Evolutionary conservation across 2,888 invertebrate genomes (phyloP), one percentile per base, ranked within the genome.

Genomic region (Andrena hattorfiana): DNA sequence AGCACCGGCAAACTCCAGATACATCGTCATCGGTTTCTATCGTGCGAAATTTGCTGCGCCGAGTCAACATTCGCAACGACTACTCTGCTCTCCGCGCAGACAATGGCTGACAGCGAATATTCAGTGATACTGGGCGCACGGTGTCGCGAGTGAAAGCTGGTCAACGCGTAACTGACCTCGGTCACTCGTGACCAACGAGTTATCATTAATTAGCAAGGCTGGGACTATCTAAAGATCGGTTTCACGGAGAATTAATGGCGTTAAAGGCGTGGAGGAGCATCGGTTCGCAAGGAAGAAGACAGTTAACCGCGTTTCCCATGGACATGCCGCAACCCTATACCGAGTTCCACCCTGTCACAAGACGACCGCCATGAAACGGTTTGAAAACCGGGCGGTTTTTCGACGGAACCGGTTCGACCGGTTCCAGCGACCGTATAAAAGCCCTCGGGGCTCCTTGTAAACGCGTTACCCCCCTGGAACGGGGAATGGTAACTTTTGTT

Each of bases 261-360:
- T n/a, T 7, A 26, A 1, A 16, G 30, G 20, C 28, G 32, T n/a
- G 7, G 67, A 10, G 26, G 1, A 60, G 35, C 35, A 16, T 10
- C n/a, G 28, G 20, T 8, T 23, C 23, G 26, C 23, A 16, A 23
- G 10, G 56, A 48, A 13, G 32, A 59, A 42, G 69, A 89, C 90
- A 89, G 92, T 91, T 91, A 90, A 91, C 90, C 91, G 92, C 86
- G 87, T 91, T 93, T 93, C 93, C 92, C 93, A 93, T 93, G 92
- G 86, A 68, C 62, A 20, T 81, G 81, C 73, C 77, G 63, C 70
- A 63, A 77, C 83, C 77, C 86, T 26, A 77, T 70, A 32, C 72
- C 23, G 49, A 35, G 28, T 20, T 74, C 35, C 60, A 77, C 84
- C 86, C 86, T 54, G 77, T 71, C n/a, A 5, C 16, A 32, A 42